Evolutionary conservation across 1,140 invertebrate species (phyloP).

Genomic region (roundworm (Caenorhabditis elegans)): WBcel235 BX284602.5:10311001-10311500

Average conservation of each 20-base stretch:
- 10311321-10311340: conserved; percentile 54
- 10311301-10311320: conserved; percentile 53
- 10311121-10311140: neutral
- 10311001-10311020: conserved; percentile 26
- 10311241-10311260: conserved; percentile 50
- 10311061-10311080: conserved; percentile 55
- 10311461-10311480: neutral
- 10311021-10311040: conserved; percentile 71
- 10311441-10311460: neutral
- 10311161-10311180: conserved; percentile 75
- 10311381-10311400: conserved; percentile 55
- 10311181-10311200: conserved; percentile 78
- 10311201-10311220: conserved; percentile 55
- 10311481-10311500: too few species aligned
- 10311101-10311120: conserved; percentile 33
- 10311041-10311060: conserved; percentile 73
- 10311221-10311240: conserved; percentile 53
- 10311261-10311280: conserved; percentile 57
- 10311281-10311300: conserved; percentile 49
- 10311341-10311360: conserved; percentile 42
- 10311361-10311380: conserved; percentile 52
- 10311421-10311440: neutral
- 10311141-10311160: conserved; percentile 59
- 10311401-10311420: conserved; percentile 62
- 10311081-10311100: conserved; percentile 26